Conservation (phyloP, 2,888 invertebrate species). For the Hoplodrina ambigua region DNA sequence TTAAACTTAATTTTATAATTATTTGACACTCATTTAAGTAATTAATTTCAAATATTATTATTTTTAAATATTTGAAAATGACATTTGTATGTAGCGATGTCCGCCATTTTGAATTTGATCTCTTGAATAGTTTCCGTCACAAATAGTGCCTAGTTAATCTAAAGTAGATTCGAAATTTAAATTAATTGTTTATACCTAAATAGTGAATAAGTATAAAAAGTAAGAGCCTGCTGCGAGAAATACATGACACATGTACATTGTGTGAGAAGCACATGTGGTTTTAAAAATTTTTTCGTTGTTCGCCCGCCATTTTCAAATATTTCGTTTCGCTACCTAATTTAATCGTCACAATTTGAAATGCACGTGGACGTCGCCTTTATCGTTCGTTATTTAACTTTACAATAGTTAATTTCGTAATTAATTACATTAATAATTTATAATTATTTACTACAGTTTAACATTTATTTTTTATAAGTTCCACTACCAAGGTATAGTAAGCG, state of each 20-base stretch:
- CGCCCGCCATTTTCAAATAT: conserved; percentile 57
- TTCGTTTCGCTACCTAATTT: conserved; percentile 44
- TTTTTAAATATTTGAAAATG: conserved; percentile 56
- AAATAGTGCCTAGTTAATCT: neutral
- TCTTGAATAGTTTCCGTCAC: neutral
- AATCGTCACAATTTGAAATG: conserved; percentile 43
- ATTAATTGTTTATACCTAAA: neutral
- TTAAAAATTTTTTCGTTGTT: conserved; percentile 12
- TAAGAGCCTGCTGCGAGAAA: neutral
- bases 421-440: conserved; percentile 39
- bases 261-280: no score
- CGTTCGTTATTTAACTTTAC: conserved; percentile 46
- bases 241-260: no score
- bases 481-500: conserved; percentile 16
- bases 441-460: conserved; percentile 49
- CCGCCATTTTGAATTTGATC: neutral
- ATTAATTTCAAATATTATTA: conserved; percentile 37
- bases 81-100: neutral
- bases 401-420: conserved; percentile 25
- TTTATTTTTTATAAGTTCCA: conserved; percentile 42
- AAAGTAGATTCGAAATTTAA: neutral
- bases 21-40: conserved; percentile 64
- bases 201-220: neutral
- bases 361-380: conserved; percentile 55
- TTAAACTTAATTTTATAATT: conserved; percentile 53